Evolutionary conservation across 2,797 vertebrate species (phyloP).

Genomic region (Eleutherodactylus coqui): DNA sequence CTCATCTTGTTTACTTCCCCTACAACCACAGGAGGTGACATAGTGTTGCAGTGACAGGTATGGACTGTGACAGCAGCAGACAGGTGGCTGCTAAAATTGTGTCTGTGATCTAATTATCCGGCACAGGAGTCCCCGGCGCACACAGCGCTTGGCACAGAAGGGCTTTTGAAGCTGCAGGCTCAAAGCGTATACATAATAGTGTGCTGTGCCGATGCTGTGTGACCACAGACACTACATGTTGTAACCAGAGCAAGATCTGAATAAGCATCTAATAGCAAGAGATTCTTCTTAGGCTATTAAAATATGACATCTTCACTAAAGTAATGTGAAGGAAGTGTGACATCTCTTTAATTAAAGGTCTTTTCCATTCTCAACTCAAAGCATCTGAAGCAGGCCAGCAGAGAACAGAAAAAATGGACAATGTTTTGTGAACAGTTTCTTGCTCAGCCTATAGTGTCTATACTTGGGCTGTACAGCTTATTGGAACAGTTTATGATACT

Average conservation of each 20-base stretch:
- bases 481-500: too few species aligned
- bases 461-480: background rate
- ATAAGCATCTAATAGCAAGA: conserved; percentile 21
- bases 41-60: accelerated
- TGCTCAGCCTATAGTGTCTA: background rate
- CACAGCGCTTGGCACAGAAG: conserved; percentile 52
- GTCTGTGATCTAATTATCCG: conserved; percentile 68
- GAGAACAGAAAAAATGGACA: background rate
- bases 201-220: conserved; percentile 12
- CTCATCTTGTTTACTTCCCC: conserved; percentile 24
- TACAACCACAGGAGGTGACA: conserved; percentile 46
- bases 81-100: conserved; percentile 70
- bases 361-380: conserved; percentile 2
- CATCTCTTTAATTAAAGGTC: conserved; percentile 13
- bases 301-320: background rate
- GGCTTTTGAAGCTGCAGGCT: conserved; percentile 50
- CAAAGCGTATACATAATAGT: conserved; percentile 21
- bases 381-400: too few species aligned
- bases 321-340: conserved; percentile 7
- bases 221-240: conserved; percentile 12
- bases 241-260: background rate
- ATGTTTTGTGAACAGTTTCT: conserved; percentile 3
- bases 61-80: conserved; percentile 32
- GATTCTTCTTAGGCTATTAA: conserved; percentile 21
- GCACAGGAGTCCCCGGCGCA: conserved; percentile 45